Conservation (phyloP, 2,888 invertebrate species). For the Pimpla rufipes region DNA sequence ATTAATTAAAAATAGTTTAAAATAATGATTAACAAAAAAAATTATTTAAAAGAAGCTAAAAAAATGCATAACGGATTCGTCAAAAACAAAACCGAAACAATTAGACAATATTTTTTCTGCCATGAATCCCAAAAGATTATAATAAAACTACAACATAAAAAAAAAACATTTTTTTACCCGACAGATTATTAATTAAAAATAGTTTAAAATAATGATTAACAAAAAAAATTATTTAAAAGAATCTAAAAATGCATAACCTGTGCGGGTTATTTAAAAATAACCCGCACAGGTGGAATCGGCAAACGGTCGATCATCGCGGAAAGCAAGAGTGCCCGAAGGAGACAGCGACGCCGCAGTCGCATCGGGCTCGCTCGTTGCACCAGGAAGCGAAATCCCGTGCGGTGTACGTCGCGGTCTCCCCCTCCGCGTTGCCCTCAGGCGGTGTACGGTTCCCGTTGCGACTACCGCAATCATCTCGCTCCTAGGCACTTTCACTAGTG, state of each 20-base stretch:
- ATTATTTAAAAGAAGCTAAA: no score
- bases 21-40: no score
- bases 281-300: conserved; percentile 23
- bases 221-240: no score
- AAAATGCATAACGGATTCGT: no score
- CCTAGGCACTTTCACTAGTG: conserved; percentile 84
- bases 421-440: conserved; percentile 64
- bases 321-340: conserved; percentile 57
- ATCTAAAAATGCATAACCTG: background rate
- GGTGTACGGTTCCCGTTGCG: conserved; percentile 71
- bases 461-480: conserved; percentile 80
- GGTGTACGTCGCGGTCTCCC: conserved; percentile 71
- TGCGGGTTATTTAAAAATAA: background rate
- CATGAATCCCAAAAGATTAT: no score
- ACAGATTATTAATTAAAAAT: no score
- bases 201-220: no score
- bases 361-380: conserved; percentile 65
- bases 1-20: no score
- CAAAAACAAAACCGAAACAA: no score
- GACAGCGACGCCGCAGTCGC: conserved; percentile 49
- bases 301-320: conserved; percentile 50
- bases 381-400: conserved; percentile 79
- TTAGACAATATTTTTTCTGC: no score
- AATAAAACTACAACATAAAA: no score
- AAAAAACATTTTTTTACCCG: no score